Percentiles rank a stretch among this genome's conserved stretches.
Conservation (phyloP, 2,113 vertebrate genomes). For the Crotalus helleri region DNA sequence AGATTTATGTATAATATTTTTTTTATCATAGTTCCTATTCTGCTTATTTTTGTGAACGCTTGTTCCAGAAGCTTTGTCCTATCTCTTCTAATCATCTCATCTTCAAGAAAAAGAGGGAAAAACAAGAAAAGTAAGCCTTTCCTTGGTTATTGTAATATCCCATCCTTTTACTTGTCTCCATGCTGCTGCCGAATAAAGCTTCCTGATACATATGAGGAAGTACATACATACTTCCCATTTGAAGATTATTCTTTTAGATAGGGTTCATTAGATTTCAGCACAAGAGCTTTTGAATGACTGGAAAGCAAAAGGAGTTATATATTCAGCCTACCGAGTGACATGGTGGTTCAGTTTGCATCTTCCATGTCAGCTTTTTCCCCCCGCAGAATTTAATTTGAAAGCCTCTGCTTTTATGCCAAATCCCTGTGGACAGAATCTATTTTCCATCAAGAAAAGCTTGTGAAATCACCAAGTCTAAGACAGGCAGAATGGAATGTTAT, state of each 20-base stretch:
- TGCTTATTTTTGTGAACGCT: not conserved
- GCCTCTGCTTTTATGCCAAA: not conserved
- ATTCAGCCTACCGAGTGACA: not conserved
- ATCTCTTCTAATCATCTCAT: not conserved
- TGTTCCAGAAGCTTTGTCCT: not conserved
- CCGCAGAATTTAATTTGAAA: not conserved
- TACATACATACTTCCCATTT: not conserved
- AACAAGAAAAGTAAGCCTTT: not conserved
- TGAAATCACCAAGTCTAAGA: not conserved
- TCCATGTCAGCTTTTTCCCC: not conserved
- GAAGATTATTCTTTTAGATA: slow-evolving; percentile 18
- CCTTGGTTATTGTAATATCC: slow-evolving; percentile 8
- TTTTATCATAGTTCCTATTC: not conserved
- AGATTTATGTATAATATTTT: not conserved
- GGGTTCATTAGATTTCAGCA: slow-evolving; percentile 2
- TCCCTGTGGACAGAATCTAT: not conserved
- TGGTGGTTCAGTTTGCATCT: not conserved
- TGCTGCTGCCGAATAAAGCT: not conserved
- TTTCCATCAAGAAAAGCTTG: not conserved
- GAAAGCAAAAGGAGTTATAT: slow-evolving; percentile 22
- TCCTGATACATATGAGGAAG: not conserved
- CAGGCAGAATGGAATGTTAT: not conserved
- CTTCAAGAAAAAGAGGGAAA: not conserved
- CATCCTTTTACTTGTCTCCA: slow-evolving; percentile 3
- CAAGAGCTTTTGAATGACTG: not conserved